phyloP scores from a whole-genome alignment of 2,113 vertebrate species.

The Sinocyclocheilus anophthalmus region DNA sequence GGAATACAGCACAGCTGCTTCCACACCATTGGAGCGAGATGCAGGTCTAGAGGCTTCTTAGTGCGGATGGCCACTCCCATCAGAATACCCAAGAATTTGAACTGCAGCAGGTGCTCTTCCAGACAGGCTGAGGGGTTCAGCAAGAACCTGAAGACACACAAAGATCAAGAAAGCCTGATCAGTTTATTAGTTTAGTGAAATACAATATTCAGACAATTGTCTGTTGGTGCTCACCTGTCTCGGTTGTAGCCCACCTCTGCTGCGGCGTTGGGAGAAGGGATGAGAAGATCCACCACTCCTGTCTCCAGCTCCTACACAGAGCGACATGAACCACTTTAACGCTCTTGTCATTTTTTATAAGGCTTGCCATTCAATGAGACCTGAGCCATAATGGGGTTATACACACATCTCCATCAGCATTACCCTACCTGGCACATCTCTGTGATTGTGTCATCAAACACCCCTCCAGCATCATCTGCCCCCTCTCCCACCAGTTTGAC shows the following conservation, averaged over 20 bases:
- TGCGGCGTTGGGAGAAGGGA: constrained; percentile 79
- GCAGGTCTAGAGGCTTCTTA: constrained; percentile 81
- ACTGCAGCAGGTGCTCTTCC: constrained; percentile 79
- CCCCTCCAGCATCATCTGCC: constrained; percentile 80
- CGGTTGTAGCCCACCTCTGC: constrained; percentile 81
- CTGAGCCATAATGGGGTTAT: neutral
- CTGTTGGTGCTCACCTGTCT: constrained; percentile 70
- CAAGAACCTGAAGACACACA: constrained; percentile 70
- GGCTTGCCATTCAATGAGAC: neutral
- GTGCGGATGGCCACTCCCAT: constrained; percentile 83
- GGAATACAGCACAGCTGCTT: constrained; percentile 82
- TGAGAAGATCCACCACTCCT: constrained; percentile 79
- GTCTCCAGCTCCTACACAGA: constrained; percentile 76
- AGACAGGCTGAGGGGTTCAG: constrained; percentile 75
- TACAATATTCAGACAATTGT: neutral
- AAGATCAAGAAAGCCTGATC: neutral
- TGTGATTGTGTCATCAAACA: constrained; percentile 84
- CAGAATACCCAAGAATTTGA: constrained; percentile 80
- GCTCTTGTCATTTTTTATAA: neutral
- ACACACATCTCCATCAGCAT: neutral
- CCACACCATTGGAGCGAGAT: constrained; percentile 81
- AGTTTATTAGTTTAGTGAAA: neutral
- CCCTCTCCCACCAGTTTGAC: constrained; percentile 82
- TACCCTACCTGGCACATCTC: constrained; percentile 80
- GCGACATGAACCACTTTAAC: neutral